Conservation (phyloP, 30 jellyfish, hydroid and myxozoan genomes). For the Nemopilema nomurai region DNA sequence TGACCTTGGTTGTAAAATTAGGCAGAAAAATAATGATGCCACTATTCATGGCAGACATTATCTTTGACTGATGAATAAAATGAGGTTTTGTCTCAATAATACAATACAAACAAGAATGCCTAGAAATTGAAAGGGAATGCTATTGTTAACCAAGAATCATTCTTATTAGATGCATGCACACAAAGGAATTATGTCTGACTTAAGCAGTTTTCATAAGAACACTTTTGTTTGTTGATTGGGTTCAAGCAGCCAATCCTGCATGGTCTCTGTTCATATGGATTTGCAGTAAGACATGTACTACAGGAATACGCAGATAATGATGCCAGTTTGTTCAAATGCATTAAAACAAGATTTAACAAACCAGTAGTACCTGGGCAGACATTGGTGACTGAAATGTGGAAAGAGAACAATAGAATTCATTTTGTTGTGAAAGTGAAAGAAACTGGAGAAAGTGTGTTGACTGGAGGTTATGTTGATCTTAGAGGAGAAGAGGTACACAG, state of each 20-base stretch:
- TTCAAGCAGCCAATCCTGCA: conserved; percentile 81
- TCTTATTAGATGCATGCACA: too few relatives aligned
- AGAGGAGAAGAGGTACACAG: conserved; percentile 21
- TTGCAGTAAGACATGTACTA: conserved; percentile 80
- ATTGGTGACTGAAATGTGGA: conserved; percentile 90
- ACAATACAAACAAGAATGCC: too few relatives aligned
- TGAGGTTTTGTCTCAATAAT: too few relatives aligned
- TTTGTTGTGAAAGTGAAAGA: conserved; percentile 80
- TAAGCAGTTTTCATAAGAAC: too few relatives aligned
- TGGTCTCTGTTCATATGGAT: conserved; percentile 91
- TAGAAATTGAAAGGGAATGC: too few relatives aligned
- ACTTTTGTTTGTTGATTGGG: conserved; percentile 40
- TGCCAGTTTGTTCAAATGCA: conserved; percentile 55
- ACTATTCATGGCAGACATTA: too few relatives aligned
- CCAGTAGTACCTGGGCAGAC: conserved; percentile 97
- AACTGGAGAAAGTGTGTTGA: conserved; percentile 63
- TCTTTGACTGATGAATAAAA: too few relatives aligned
- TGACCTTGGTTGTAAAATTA: too few relatives aligned
- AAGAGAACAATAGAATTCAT: conserved; percentile 75
- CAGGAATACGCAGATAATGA: conserved; percentile 66
- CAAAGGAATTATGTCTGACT: too few relatives aligned
- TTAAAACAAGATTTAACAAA: conserved; percentile 77
- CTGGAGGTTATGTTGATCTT: conserved; percentile 92
- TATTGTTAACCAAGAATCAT: too few relatives aligned
- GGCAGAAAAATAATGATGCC: too few relatives aligned